phyloP scores from a whole-genome alignment of 2,113 vertebrate species.

The Actenoides lindsayi region DNA sequence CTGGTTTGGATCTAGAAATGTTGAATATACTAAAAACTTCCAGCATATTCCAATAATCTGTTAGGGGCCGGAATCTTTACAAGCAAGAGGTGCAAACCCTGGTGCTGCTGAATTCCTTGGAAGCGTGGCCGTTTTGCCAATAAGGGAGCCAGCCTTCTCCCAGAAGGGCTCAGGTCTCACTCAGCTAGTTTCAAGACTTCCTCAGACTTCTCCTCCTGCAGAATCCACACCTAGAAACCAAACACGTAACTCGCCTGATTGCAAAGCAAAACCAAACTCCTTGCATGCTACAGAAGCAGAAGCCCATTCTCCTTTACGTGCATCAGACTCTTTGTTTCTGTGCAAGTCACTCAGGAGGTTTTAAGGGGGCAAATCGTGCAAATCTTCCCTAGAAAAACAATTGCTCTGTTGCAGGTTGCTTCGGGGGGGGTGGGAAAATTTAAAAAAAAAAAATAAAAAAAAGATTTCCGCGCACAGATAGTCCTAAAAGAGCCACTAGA shows the following conservation, averaged over 20 bases:
- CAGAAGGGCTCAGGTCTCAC: background rate
- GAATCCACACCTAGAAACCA: background rate
- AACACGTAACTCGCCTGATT: no score
- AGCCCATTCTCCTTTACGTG: accelerated
- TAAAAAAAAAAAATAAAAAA: no score
- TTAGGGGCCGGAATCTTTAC: background rate
- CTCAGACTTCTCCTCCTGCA: background rate
- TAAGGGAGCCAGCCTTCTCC: background rate
- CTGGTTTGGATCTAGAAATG: background rate
- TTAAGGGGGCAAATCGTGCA: background rate
- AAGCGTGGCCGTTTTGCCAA: accelerated
- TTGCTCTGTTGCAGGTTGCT: no score
- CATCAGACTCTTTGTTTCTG: background rate
- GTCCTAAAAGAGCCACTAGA: slow-evolving; percentile 1
- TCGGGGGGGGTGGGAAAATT: no score
- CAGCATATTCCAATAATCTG: background rate
- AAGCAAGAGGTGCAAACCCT: background rate
- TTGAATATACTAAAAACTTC: background rate
- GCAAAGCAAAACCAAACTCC: background rate
- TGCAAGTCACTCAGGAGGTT: background rate
- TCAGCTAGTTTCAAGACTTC: background rate
- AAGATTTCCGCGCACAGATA: background rate
- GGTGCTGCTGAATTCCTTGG: background rate
- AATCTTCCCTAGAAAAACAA: background rate
- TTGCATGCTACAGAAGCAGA: no score